Conservation (phyloP, 2,797 vertebrate genomes). For the Spinus pinus region DNA sequence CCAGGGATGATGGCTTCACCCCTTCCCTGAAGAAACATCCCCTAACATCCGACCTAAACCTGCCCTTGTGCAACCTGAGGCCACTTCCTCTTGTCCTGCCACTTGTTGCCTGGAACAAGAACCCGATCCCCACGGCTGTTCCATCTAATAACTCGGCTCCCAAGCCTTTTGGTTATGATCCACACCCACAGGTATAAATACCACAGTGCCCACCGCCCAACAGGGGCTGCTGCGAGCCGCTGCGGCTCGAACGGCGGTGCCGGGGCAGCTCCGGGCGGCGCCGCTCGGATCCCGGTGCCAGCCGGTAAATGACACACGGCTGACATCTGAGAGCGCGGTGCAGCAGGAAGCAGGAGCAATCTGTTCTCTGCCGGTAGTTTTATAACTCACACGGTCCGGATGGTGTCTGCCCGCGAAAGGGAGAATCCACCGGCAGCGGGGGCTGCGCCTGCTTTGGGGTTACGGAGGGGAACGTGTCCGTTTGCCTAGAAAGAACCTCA, state of each 20-base stretch:
- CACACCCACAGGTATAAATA: too few species aligned
- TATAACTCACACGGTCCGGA: neutral
- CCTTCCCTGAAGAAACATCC: neutral
- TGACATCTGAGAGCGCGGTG: neutral
- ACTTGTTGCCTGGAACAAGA: neutral
- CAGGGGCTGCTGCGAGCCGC: too few species aligned
- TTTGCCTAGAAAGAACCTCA: neutral
- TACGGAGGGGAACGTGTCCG: rapidly evolving
- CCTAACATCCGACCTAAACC: neutral
- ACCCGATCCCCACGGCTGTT: rapidly evolving
- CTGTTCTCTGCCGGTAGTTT: neutral
- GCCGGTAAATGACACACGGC: neutral
- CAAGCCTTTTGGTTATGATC: neutral
- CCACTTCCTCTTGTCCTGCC: neutral
- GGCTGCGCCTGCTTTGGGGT: too few species aligned
- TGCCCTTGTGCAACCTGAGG: neutral
- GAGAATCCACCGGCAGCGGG: neutral
- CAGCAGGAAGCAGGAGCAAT: neutral
- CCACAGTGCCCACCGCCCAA: too few species aligned
- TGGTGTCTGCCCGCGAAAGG: neutral
- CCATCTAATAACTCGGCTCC: neutral
- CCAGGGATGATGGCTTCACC: neutral
- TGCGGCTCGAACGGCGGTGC: too few species aligned
- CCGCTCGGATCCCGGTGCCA: neutral
- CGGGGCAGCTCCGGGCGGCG: too few species aligned